Evolutionary conservation across 2,797 vertebrate species (phyloP).

Genomic region (Chromobotia macracanthus): DNA sequence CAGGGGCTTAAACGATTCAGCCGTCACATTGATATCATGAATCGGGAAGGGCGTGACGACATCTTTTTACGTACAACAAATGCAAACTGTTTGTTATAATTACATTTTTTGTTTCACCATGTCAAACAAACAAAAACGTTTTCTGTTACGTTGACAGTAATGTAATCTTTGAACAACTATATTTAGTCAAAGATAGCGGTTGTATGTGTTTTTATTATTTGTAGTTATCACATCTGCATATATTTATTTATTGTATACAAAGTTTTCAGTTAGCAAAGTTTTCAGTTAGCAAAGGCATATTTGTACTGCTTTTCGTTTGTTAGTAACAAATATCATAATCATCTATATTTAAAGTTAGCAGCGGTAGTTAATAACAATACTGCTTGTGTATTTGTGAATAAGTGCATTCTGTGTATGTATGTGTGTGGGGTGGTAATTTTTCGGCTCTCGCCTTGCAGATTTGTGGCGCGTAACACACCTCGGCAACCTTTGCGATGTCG

Average conservation of each 20-base stretch:
- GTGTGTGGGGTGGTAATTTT: constrained; percentile 16
- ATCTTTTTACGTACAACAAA: neutral
- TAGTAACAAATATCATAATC: too few species aligned
- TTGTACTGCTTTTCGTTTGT: too few species aligned
- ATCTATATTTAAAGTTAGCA: too few species aligned
- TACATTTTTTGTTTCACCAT: too few species aligned
- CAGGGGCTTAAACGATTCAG: constrained; percentile 41
- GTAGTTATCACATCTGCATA: too few species aligned
- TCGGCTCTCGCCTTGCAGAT: neutral
- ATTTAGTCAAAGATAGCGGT: too few species aligned
- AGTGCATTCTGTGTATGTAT: neutral
- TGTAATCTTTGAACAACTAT: too few species aligned
- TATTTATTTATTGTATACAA: too few species aligned
- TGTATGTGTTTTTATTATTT: too few species aligned
- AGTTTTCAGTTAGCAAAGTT: too few species aligned
- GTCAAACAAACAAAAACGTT: neutral
- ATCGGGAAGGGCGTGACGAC: neutral
- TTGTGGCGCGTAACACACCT: constrained; percentile 44
- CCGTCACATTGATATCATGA: constrained; percentile 35
- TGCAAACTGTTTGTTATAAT: neutral
- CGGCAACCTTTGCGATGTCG: constrained; percentile 46
- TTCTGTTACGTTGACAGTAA: neutral
- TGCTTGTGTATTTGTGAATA: neutral
- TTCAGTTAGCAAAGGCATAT: too few species aligned
- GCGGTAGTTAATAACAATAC: neutral